These are phyloP conservation scores for Protonibea diacanthus DNA, from an alignment of 2,797 vertebrate genomes.

Conservation along the genomic window DNA sequence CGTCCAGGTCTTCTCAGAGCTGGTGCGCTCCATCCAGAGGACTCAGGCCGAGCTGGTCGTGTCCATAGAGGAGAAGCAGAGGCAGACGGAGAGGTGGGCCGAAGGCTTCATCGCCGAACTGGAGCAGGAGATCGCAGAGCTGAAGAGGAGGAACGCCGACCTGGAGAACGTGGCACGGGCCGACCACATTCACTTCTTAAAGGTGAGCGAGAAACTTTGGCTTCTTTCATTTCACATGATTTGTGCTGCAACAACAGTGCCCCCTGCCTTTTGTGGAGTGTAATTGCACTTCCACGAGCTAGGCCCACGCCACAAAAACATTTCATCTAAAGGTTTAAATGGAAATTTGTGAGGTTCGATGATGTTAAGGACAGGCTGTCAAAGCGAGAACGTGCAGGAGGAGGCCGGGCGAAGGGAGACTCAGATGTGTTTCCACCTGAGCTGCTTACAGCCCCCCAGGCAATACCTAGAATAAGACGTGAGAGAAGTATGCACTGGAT, in stretches of 20 bases:
- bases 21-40: slow-evolving; percentile 82
- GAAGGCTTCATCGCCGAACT: slow-evolving; percentile 75
- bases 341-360: too few relatives aligned
- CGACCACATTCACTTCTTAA: slow-evolving; percentile 87
- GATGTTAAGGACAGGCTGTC: too few relatives aligned
- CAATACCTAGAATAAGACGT: too few relatives aligned
- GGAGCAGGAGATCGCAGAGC: slow-evolving; percentile 78
- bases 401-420: too few relatives aligned
- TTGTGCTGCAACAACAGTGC: slow-evolving; percentile 10
- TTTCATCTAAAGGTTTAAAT: too few relatives aligned
- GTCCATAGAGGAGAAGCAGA: slow-evolving; percentile 82
- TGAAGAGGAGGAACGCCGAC: slow-evolving; percentile 78
- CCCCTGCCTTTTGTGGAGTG: not conserved
- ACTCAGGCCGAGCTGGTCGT: slow-evolving; percentile 81
- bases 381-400: too few relatives aligned
- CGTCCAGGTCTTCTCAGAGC: slow-evolving; percentile 79
- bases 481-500: too few relatives aligned
- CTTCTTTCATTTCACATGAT: not conserved
- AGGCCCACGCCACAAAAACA: too few relatives aligned
- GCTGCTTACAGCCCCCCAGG: too few relatives aligned
- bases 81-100: slow-evolving; percentile 76
- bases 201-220: slow-evolving; percentile 63
- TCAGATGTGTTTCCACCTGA: too few relatives aligned
- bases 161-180: slow-evolving; percentile 80
- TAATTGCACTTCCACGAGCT: not conserved